Evolutionary conservation across 2,888 invertebrate genomes (phyloP), one percentile per base, ranked within the genome.

Genomic region (Cheilosia soror): DNA sequence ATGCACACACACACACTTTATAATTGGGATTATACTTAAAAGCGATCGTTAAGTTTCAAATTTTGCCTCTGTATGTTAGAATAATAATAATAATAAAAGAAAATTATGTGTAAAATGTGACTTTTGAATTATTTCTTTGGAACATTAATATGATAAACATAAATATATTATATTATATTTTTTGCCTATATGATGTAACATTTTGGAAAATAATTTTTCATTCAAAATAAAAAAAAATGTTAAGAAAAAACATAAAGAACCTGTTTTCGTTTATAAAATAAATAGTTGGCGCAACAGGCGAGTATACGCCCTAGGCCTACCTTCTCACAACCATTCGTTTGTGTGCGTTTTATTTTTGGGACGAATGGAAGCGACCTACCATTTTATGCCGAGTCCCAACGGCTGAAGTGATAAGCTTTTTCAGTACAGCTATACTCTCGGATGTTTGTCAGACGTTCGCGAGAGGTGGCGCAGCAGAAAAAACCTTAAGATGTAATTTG

Each of bases 131-230:
- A 57, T 55, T 55, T 62, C 57, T 77, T 15, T 29, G 55, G 40
- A 40, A 33, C 42, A 71, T 63, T 69, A 33, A 33, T 65, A 49
- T 71, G 29, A 68, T 63, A 60, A 57, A 68, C 33, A 69, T 63
- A 37, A 15, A 72, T 55, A 55, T 47, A 75, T n/a, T 51, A 66
- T 29, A 78, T 20, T 55, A 79, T 79, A 83, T 76, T 71, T 82
- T 79, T 73, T 68, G 72, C 79, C 68, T 83, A 83, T 79, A 83
- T 49, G 72, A 83, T 82, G 78, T 82, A 72, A 82, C 55, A 73
- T 83, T 78, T 73, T 68, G 31, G 55, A 83, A 62, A 72, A 78
- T 78, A 83, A 68, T 83, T 83, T 20, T 83, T 78, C 83, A 83
- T 79, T 83, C 72, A 51, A 68, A 83, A 83, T 79, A 83, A 83